Conservation (phyloP, 2,888 invertebrate species). For the Melinopterus prodromus region DNA sequence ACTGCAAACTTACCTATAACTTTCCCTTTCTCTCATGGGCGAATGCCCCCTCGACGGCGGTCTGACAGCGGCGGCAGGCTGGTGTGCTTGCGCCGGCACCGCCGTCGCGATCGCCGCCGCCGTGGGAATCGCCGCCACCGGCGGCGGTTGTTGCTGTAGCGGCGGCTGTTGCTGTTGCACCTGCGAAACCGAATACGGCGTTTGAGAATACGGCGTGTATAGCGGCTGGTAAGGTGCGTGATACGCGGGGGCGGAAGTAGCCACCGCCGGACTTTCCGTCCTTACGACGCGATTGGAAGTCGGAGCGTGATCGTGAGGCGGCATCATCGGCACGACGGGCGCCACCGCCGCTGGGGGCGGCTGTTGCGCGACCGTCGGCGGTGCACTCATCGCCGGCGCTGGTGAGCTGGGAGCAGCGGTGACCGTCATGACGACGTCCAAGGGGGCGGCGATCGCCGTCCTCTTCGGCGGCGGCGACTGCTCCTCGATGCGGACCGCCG, state of each 20-base stretch:
- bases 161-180: constrained; percentile 70
- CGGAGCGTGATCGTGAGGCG: constrained; percentile 53
- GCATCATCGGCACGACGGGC: constrained; percentile 59
- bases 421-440: constrained; percentile 47
- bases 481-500: constrained; percentile 46
- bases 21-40: constrained; percentile 82
- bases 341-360: constrained; percentile 67
- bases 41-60: constrained; percentile 80
- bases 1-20: constrained; percentile 74
- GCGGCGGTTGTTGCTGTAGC: constrained; percentile 28
- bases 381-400: constrained; percentile 39
- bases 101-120: constrained; percentile 60
- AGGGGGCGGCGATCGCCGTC: constrained; percentile 15
- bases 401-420: constrained; percentile 48
- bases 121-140: constrained; percentile 49
- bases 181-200: constrained; percentile 64
- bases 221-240: constrained; percentile 70
- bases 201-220: constrained; percentile 83
- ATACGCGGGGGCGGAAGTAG: constrained; percentile 58
- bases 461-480: constrained; percentile 45
- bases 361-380: constrained; percentile 56
- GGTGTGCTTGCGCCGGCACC: constrained; percentile 60
- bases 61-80: constrained; percentile 59
- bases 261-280: constrained; percentile 66
- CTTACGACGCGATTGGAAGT: constrained; percentile 55